A percentile compares a stretch with the other conserved stretches of the same genome.
These are phyloP conservation scores for Sipha flava DNA, from an alignment of 1,140 invertebrate genomes.

Conservation along the genomic window DNA sequence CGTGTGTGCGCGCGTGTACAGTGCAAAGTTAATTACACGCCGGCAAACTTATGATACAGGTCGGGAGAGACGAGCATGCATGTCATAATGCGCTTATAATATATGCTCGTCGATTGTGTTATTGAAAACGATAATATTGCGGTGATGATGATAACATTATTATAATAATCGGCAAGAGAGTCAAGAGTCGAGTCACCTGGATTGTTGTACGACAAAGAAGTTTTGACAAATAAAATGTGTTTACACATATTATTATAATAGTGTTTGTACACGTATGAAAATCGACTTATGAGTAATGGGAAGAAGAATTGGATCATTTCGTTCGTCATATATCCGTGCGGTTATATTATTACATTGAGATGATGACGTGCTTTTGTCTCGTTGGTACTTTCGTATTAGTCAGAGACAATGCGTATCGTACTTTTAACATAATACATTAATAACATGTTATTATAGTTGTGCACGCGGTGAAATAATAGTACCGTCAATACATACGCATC, in stretches of 20 bases:
- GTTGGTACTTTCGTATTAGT: too few relatives aligned
- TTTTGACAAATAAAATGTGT: background rate
- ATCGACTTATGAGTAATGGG: background rate
- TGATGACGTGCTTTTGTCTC: background rate
- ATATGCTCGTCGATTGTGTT: constrained; percentile 2
- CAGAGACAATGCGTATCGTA: background rate
- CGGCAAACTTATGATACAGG: background rate
- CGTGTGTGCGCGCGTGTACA: background rate
- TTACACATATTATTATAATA: too few relatives aligned
- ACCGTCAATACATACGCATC: too few relatives aligned
- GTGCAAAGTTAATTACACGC: constrained; percentile 21
- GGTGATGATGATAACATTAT: too few relatives aligned
- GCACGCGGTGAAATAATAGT: too few relatives aligned
- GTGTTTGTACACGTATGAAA: background rate
- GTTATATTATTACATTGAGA: too few relatives aligned
- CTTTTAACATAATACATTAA: background rate
- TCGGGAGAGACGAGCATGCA: background rate
- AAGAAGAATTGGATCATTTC: background rate
- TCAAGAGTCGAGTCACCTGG: too few relatives aligned
- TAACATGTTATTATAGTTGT: too few relatives aligned
- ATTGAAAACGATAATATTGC: constrained; percentile 2
- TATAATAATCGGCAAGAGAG: too few relatives aligned
- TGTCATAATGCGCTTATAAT: too few relatives aligned
- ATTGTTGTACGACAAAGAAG: background rate
- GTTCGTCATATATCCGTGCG: too few relatives aligned